Evolutionary conservation across 2,113 vertebrate genomes (phyloP).

Genomic region (Corvus moneduloides): DNA sequence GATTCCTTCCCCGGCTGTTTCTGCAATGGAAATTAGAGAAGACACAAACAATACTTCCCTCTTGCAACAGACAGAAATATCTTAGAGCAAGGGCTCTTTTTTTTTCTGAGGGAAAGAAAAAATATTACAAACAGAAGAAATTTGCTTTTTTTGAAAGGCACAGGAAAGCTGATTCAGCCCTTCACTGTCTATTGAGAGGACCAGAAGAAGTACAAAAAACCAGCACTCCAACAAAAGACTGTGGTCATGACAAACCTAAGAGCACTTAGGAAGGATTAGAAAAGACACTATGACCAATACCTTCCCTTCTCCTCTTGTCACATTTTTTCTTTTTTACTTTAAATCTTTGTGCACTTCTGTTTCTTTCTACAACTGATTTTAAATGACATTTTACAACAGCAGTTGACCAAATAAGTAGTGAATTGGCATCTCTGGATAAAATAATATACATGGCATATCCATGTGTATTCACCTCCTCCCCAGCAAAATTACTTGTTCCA

Average conservation of each 20-base stretch:
- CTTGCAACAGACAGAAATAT: not conserved
- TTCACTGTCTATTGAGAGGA: not conserved
- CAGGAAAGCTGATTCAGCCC: not conserved
- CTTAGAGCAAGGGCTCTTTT: not conserved
- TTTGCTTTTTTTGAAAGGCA: not conserved
- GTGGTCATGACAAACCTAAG: not conserved
- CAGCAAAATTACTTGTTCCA: not conserved
- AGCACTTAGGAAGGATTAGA: not conserved
- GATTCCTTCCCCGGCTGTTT: conserved; percentile 45
- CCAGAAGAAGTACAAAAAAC: not conserved
- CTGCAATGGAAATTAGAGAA: conserved; percentile 24
- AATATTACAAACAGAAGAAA: not conserved
- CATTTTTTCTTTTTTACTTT: not conserved
- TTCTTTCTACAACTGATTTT: not conserved
- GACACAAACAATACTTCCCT: not conserved
- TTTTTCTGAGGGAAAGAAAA: not conserved
- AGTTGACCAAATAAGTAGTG: not conserved
- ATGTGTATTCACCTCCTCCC: not conserved
- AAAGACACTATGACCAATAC: not conserved
- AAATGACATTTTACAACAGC: not conserved
- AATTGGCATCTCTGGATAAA: not conserved
- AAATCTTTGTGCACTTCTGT: not conserved
- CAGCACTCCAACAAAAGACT: not conserved
- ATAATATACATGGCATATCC: not conserved
- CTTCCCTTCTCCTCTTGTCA: not conserved